These are phyloP conservation scores for Drosophila pectinifera DNA, from an alignment of 1,140 invertebrate species.

Conservation along the genomic window DNA sequence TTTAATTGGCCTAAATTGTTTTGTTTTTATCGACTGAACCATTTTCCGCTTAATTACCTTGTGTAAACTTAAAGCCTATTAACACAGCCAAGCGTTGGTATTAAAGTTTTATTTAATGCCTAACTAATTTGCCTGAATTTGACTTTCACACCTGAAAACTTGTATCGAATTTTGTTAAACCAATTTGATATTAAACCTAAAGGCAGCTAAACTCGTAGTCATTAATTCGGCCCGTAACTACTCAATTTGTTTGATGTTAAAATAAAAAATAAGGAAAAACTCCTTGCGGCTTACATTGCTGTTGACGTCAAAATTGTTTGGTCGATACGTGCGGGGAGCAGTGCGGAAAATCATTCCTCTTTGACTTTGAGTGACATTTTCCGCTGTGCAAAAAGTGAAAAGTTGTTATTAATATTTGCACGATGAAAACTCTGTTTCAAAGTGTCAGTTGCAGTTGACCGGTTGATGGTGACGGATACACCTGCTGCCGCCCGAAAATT, in stretches of 20 bases:
- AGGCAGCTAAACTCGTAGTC: conserved; percentile 15
- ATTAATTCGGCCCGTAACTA: conserved; percentile 61
- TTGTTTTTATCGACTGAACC: conserved; percentile 16
- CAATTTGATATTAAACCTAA: conserved; percentile 46
- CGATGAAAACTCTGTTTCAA: conserved; percentile 58
- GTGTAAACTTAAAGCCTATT: conserved; percentile 4
- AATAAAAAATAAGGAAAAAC: background rate
- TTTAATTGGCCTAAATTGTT: conserved; percentile 10
- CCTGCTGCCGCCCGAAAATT: conserved; percentile 24
- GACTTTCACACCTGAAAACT: conserved; percentile 66
- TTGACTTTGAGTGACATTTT: conserved; percentile 81
- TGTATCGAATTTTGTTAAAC: conserved; percentile 24
- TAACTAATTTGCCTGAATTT: conserved; percentile 50
- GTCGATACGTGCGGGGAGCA: conserved; percentile 49
- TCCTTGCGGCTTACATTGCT: conserved; percentile 33
- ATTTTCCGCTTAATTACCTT: conserved; percentile 4
- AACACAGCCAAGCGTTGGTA: background rate
- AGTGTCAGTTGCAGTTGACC: conserved; percentile 40
- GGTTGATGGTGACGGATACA: conserved; percentile 49
- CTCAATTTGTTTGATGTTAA: conserved; percentile 49
- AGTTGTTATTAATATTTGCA: conserved; percentile 74
- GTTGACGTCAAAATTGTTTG: conserved; percentile 68
- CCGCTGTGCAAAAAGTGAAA: conserved; percentile 75
- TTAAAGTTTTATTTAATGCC: conserved; percentile 37
- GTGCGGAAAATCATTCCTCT: conserved; percentile 54